These are phyloP conservation scores for Drosophila pachea DNA, from an alignment of 1,140 invertebrate genomes.

Conservation along the genomic window DNA sequence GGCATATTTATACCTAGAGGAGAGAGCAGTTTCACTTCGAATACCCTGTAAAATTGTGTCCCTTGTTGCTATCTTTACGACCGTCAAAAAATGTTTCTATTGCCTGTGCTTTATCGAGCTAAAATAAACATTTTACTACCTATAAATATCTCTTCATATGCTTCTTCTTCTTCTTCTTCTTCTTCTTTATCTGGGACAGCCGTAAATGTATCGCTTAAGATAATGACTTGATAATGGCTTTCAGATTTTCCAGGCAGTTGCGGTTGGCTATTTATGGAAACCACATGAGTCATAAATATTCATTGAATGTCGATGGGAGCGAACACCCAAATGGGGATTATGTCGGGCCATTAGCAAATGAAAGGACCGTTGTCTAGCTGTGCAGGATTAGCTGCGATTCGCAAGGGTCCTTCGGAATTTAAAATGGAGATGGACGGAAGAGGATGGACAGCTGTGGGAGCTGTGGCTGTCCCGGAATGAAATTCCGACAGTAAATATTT, in stretches of 20 bases:
- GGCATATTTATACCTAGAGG: no score
- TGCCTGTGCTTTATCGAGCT: no score
- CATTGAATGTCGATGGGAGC: slow-evolving; percentile 1
- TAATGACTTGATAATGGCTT: slow-evolving; percentile 16
- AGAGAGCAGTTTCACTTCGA: no score
- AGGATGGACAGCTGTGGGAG: slow-evolving; percentile 47
- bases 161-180: background rate
- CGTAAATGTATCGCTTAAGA: slow-evolving; percentile 1
- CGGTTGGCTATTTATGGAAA: background rate
- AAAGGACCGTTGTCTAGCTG: slow-evolving; percentile 10
- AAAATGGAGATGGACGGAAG: slow-evolving; percentile 15
- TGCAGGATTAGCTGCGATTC: slow-evolving; percentile 19
- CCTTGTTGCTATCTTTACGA: no score
- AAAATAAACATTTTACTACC: background rate
- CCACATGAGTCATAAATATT: slow-evolving; percentile 31
- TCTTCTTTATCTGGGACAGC: background rate
- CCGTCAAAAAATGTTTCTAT: no score
- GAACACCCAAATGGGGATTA: background rate
- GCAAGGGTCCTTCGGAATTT: slow-evolving; percentile 27
- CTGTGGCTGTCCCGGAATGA: slow-evolving; percentile 54
- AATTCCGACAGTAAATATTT: slow-evolving; percentile 67
- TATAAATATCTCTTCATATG: background rate
- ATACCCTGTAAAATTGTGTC: no score
- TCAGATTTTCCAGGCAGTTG: slow-evolving; percentile 17
- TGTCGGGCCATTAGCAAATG: slow-evolving; percentile 14